Base-by-base conservation (phyloP, 2,113 vertebrate genomes). In the Dasyornis broadbenti region DNA sequence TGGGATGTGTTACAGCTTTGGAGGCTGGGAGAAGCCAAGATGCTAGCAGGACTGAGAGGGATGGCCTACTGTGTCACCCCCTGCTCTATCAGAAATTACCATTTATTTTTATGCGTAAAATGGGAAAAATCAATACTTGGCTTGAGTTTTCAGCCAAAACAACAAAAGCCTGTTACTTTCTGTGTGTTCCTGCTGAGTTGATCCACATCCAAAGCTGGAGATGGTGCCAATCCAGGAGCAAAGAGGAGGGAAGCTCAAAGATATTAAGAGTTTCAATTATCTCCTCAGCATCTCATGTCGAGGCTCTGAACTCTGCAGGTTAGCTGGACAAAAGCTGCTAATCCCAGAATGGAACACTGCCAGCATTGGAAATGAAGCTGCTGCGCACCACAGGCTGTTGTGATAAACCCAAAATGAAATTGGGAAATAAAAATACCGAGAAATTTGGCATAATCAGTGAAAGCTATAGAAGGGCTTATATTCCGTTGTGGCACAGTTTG, bases 231-330 rank as follows among this genome's bases (percentile, higher is more conserved):
- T 65, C 57, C 28, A 35, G 72, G 42, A 66, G 31, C 33, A 21
- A 0, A 77, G 79, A 65, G 53, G 54, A 79, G 79, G 31, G 59
- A 71, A 80, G 63, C 49, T 57, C 66, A 64, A 50, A 69, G 82
- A 53, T 72, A 85, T 42, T 44, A 40, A 69, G 70, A 56, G 77
- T 92, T 94, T 88, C 71, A 53, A 24, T 96, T 85, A 88, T 83
- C 82, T 91, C 50, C 50, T 60, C 82, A 70, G 60, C 47, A 76
- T 92, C 59, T 75, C 9, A 1, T 2, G 2, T 79, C 0, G 1
- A 71, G 90, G 54, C 76, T 89, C 80, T 80, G 85, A 90, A 79
- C 82, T 85, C 90, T 76, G 88, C 54, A 65, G 85, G 90, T 92
- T 91, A 82, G 88, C 71, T 83, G 82, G 54, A 57, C 79, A 92